Evolutionary conservation across 2,113 vertebrate genomes (phyloP), one percentile per base, ranked within the genome.

Genomic region (Lagopus muta): DNA sequence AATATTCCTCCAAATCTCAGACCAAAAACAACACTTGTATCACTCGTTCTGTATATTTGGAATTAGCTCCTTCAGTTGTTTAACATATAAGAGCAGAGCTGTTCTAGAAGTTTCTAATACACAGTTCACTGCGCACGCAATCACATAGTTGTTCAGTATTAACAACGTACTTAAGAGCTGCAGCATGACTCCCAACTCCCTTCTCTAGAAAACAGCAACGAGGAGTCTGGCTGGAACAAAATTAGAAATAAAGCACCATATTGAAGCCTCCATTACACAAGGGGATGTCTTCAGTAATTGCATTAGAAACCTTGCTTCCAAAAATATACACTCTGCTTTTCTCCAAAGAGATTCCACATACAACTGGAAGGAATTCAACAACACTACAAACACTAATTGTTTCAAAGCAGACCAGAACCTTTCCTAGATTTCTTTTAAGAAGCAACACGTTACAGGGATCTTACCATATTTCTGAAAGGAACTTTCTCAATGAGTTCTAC

Each of bases 91-190:
- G 25, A 88, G 55, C 43, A 80, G 77, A 85, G 22, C 50, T 80
- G 5, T 91, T 43, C 88, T 89, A 82, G 88, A 86, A 84, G 76
- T 38, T 83, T 92, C 80, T 92, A 92, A 93, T 91, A 61, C 61
- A 13, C 30, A 58, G 21, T 91, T 91, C 86, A 27, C 38, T 81
- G 55, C 17, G 14, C 72, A 57, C 57, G 91, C 71, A 43, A 67
- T 80, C 64, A 28, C 55, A 61, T 22, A 76, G 57, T 88, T 92
- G 65, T 67, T 94, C 75, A 81, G 27, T 18, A 32, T 81, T 88
- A 86, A 64, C 28, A 88, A 27, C 62, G 55, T 24, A 34, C 20
- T 45, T 58, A 84, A 82, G 76, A 69, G 42, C 30, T 89, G 55
- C 69, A 73, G 57, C 13, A 50, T 55, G 11, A 38, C 30, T 92